Conservation (phyloP, 2,113 vertebrate species). For the Oncorhynchus nerka region DNA sequence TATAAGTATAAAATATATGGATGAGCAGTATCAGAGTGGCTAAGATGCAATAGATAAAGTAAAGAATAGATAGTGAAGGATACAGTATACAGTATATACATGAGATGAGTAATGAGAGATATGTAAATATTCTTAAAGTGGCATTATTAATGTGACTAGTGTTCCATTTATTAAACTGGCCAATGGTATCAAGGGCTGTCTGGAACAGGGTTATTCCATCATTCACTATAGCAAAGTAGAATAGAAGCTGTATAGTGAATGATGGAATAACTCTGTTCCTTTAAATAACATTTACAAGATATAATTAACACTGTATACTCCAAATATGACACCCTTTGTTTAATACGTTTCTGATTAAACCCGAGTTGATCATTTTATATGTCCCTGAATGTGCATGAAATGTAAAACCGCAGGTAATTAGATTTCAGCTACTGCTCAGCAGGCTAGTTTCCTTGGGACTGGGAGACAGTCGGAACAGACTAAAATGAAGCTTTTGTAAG, state of each 20-base stretch:
- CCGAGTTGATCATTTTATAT: neutral
- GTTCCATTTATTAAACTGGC: no score
- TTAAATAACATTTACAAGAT: no score
- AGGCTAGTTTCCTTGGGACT: neutral
- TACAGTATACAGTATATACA: no score
- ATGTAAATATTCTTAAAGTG: no score
- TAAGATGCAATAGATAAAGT: no score
- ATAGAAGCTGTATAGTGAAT: no score
- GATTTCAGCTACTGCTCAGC: neutral
- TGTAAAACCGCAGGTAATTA: neutral
- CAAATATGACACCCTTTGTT: neutral
- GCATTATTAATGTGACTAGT: no score
- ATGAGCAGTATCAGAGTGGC: no score
- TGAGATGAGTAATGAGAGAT: no score
- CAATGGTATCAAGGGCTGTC: neutral
- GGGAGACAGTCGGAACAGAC: neutral
- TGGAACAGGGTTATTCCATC: slow-evolving; percentile 14
- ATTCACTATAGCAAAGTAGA: slow-evolving; percentile 11
- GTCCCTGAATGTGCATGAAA: neutral
- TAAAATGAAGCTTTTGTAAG: neutral
- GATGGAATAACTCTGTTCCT: no score
- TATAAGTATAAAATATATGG: no score
- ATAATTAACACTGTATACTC: neutral
- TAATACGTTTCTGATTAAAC: neutral
- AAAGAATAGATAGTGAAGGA: no score